phyloP scores from a whole-genome alignment of 2,888 invertebrate genomes.

The Drosophila mimetica region DNA sequence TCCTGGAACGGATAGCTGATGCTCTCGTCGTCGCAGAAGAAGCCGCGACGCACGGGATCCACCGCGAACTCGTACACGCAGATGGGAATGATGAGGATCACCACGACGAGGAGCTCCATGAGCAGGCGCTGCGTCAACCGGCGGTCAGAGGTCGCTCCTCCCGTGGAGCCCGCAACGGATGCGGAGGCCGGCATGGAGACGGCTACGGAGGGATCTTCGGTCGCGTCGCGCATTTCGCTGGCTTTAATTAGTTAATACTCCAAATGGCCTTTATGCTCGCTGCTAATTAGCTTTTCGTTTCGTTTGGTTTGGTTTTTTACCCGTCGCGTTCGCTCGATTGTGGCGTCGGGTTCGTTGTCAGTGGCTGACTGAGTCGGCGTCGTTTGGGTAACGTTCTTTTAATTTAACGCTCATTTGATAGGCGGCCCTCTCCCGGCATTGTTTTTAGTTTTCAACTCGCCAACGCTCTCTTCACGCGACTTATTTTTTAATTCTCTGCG shows the following conservation, averaged over 20 bases:
- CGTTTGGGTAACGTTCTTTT: constrained; percentile 72
- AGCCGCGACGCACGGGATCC: constrained; percentile 76
- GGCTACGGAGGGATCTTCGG: constrained; percentile 45
- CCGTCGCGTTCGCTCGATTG: constrained; percentile 50
- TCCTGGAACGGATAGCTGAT: constrained; percentile 73
- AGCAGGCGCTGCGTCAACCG: constrained; percentile 57
- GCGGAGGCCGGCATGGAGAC: constrained; percentile 7
- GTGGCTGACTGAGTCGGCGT: constrained; percentile 65
- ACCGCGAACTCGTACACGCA: constrained; percentile 71
- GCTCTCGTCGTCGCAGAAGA: constrained; percentile 80
- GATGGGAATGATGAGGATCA: constrained; percentile 69
- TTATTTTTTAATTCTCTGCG: constrained; percentile 30
- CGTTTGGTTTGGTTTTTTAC: constrained; percentile 46
- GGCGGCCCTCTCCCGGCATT: constrained; percentile 41
- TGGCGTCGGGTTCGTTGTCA: constrained; percentile 73
- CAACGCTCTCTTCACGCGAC: not conserved
- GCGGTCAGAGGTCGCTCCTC: constrained; percentile 42
- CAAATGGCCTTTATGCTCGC: constrained; percentile 53
- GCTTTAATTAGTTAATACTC: constrained; percentile 75
- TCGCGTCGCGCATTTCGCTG: constrained; percentile 62
- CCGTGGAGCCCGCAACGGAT: constrained; percentile 3
- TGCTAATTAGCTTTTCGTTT: constrained; percentile 38
- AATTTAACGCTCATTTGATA: constrained; percentile 72
- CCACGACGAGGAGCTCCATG: constrained; percentile 68
- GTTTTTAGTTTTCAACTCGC: constrained; percentile 15